Conservation (phyloP, 1,140 invertebrate species). For the Procambarus virginalis region DNA sequence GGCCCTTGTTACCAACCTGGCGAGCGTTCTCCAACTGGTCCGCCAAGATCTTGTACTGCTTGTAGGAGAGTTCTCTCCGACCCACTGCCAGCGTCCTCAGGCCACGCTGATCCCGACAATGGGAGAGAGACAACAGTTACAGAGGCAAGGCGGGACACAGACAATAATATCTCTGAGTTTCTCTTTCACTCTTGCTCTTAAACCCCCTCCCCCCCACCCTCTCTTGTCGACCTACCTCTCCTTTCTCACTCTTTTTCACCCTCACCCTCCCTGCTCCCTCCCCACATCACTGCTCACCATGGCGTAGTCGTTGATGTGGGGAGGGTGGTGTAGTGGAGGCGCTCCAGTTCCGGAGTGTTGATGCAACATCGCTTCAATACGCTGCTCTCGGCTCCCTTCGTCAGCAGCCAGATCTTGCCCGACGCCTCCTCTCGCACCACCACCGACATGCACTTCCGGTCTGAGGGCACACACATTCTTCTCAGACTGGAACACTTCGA, state of each 20-base stretch:
- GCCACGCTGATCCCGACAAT: constrained; percentile 72
- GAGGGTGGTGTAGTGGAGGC: constrained; percentile 72
- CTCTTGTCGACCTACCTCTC: too few relatives aligned
- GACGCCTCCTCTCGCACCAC: constrained; percentile 76
- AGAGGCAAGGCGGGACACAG: background rate
- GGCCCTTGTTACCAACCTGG: constrained; percentile 24
- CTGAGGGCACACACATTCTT: background rate
- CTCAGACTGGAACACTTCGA: background rate
- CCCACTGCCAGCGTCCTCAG: constrained; percentile 79
- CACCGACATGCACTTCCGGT: constrained; percentile 82
- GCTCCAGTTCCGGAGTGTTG: constrained; percentile 71
- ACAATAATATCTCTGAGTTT: background rate
- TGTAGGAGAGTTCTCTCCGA: constrained; percentile 73
- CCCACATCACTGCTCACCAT: constrained; percentile 73
- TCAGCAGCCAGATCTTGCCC: constrained; percentile 81
- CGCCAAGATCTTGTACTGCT: constrained; percentile 73
- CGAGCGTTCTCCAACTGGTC: constrained; percentile 74
- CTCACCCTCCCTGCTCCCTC: constrained; percentile 13
- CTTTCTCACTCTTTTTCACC: background rate
- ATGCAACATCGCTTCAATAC: constrained; percentile 79
- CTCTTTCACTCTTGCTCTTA: constrained; percentile 1
- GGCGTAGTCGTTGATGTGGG: constrained; percentile 78
- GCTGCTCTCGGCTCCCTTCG: constrained; percentile 88
- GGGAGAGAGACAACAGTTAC: background rate
- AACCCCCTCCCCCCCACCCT: too few relatives aligned